phyloP scores from a whole-genome alignment of 2,888 invertebrate species.

The Pterostichus madidus region DNA sequence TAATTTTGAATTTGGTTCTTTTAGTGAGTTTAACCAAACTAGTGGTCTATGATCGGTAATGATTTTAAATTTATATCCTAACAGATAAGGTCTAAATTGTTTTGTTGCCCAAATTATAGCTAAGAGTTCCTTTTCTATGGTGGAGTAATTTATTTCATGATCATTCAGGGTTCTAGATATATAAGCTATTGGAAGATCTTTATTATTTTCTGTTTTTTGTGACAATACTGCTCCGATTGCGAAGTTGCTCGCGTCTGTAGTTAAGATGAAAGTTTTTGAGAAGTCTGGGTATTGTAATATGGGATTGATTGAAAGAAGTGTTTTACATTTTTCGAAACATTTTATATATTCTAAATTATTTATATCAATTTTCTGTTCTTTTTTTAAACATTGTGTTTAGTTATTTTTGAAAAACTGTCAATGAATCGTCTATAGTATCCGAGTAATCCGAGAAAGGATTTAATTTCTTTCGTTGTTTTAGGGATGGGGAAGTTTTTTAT shows the following conservation, averaged over 20 bases:
- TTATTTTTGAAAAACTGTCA: no score
- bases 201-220: slow-evolving; percentile 67
- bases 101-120: slow-evolving; percentile 60
- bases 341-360: no score
- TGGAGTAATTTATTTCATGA: slow-evolving; percentile 67
- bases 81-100: slow-evolving; percentile 70
- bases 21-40: slow-evolving; percentile 72
- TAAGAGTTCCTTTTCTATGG: slow-evolving; percentile 70
- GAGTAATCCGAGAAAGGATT: no score
- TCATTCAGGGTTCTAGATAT: no score
- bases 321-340: slow-evolving; percentile 67
- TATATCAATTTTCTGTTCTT: no score
- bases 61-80: slow-evolving; percentile 72
- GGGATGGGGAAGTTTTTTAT: no score
- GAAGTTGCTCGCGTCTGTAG: slow-evolving; percentile 71
- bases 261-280: slow-evolving; percentile 70
- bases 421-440: no score
- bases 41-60: slow-evolving; percentile 74
- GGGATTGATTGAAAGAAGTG: slow-evolving; percentile 66
- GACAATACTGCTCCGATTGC: slow-evolving; percentile 63
- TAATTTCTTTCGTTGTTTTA: no score
- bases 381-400: no score
- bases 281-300: slow-evolving; percentile 71
- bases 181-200: slow-evolving; percentile 59
- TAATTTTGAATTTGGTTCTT: slow-evolving; percentile 72